A percentile compares a stretch with the other conserved stretches of the same genome.
Conservation (phyloP, 2,888 invertebrate species). For the Conomelus anceps region DNA sequence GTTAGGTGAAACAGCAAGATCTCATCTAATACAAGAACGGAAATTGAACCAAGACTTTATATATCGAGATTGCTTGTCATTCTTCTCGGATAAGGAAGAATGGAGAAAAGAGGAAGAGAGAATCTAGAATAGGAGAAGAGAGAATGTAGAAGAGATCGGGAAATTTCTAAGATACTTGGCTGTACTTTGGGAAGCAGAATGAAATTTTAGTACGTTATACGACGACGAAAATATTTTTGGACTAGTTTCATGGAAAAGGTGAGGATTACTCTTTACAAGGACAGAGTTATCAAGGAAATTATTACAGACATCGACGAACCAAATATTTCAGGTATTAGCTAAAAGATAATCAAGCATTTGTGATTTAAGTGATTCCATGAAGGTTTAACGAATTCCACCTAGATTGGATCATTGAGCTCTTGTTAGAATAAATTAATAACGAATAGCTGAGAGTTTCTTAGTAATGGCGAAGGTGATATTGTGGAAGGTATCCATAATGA, state of each 20-base stretch:
- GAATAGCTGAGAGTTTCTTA: too few species aligned
- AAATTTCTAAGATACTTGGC: background rate
- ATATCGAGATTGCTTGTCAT: background rate
- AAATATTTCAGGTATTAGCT: too few species aligned
- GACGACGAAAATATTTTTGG: background rate
- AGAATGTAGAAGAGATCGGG: background rate
- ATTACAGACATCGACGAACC: too few species aligned
- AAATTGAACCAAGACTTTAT: background rate
- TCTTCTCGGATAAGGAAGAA: background rate
- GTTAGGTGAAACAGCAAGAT: background rate
- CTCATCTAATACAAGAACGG: background rate
- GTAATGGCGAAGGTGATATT: too few species aligned
- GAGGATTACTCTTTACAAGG: background rate
- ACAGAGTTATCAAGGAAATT: too few species aligned
- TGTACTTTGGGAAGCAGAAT: background rate
- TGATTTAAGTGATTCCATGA: too few species aligned
- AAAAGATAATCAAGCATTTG: too few species aligned
- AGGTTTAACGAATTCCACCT: too few species aligned
- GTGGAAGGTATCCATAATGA: too few species aligned
- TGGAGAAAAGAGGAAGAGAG: background rate
- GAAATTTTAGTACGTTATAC: background rate
- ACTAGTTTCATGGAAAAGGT: too few species aligned
- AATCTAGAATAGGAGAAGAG: background rate
- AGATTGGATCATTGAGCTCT: too few species aligned
- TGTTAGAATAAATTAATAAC: too few species aligned